Conservation (phyloP, 2,888 invertebrate genomes). For the Scaptomyza polygonia region DNA sequence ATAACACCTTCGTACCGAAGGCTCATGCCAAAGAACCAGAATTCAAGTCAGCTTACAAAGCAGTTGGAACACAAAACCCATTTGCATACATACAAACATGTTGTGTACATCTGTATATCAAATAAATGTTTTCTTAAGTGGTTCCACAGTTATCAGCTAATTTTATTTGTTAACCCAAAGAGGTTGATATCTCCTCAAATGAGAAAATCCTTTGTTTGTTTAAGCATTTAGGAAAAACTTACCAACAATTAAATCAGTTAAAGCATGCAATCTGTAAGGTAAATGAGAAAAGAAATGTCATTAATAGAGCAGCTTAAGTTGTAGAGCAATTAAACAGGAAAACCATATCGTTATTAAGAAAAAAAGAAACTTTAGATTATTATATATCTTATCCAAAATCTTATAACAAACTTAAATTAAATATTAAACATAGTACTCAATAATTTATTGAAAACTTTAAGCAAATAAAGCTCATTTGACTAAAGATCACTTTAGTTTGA, state of each 20-base stretch:
- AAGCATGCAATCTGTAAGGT: constrained; percentile 60
- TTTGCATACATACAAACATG: constrained; percentile 27
- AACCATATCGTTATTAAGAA: no score
- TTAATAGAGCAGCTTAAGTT: constrained; percentile 10
- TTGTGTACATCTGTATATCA: neutral
- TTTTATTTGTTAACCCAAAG: constrained; percentile 16
- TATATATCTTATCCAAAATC: neutral
- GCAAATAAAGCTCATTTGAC: constrained; percentile 39
- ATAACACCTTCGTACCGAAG: constrained; percentile 38
- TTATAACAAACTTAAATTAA: neutral
- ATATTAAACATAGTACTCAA: neutral
- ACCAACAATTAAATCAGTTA: constrained; percentile 54
- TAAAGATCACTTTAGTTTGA: constrained; percentile 13
- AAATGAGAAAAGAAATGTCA: constrained; percentile 24
- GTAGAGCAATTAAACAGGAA: neutral
- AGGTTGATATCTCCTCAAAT: constrained; percentile 9
- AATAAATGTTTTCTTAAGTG: constrained; percentile 35
- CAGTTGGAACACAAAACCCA: constrained; percentile 9
- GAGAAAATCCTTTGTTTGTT: constrained; percentile 20
- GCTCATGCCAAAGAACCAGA: constrained; percentile 25
- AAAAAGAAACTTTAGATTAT: no score
- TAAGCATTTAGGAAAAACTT: constrained; percentile 34
- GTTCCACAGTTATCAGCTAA: constrained; percentile 45
- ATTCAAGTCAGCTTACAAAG: constrained; percentile 12
- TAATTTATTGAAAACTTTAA: constrained; percentile 5